Base-by-base conservation (phyloP, 2,113 vertebrate species). In the Hippocampus zosterae region DNA sequence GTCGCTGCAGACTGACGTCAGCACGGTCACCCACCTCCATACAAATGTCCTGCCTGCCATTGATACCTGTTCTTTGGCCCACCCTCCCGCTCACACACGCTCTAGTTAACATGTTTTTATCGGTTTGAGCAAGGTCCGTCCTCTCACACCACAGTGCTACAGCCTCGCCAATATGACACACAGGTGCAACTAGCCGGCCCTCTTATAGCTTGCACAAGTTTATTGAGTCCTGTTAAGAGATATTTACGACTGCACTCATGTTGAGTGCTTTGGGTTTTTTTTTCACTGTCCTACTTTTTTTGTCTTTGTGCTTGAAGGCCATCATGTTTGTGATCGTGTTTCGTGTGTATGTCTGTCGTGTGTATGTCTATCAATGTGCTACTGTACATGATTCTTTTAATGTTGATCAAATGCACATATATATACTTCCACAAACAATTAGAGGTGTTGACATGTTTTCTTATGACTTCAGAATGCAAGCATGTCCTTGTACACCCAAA, bases 61-160 rank as follows among this genome's bases (percentile, higher is more conserved):
- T 80, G 85, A 85, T 85, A 85, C 75, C 80, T 25, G 81, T 78
- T 73, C 72, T 53, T 75, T 73, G 67, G n/a, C 75, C 76, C 82
- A 52, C 72, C 12, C 33, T 68, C 52, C 50, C 5, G n/a, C 33
- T 18, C 67, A 37, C n/a, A n/a, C 52, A 53, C 69, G 33, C 79
- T 79, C 83, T 77, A 87, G 86, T 88, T 89, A 90, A 79, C 80
- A 53, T 87, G 84, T 86, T 89, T 89, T 87, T 85, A 87, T 88
- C 83, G 88, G 74, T 87, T 80, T 69, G 80, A 88, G 85, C 86
- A 52, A 44, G 60, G 68, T 68, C 41, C 70, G 59, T 86, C 85
- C 85, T 86, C 85, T 89, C 80, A 29, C 81, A 79, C 77, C 71
- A 52, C 74, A 19, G 75, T 85, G 83, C 50, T 23, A 76, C 60